Evolutionary conservation across 2,888 invertebrate species (phyloP).

Genomic region (Apotomis betuletana): DNA sequence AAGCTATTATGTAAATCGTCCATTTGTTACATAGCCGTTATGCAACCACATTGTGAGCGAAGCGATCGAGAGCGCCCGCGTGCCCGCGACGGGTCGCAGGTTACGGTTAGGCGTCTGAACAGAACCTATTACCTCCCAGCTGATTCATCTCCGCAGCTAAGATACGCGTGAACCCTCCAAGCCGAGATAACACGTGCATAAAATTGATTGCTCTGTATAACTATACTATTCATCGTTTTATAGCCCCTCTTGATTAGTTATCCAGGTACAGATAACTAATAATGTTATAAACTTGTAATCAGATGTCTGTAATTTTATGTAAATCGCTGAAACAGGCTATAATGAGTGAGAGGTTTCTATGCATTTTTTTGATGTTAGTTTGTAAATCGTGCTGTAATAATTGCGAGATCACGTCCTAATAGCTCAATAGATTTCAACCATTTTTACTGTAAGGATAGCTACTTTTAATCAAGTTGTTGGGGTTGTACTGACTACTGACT

Average conservation of each 20-base stretch:
- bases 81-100: conserved; percentile 67
- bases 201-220: not conserved
- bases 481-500: no score
- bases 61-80: conserved; percentile 62
- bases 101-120: conserved; percentile 59
- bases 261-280: no score
- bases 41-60: conserved; percentile 69
- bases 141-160: conserved; percentile 14
- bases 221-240: not conserved
- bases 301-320: no score
- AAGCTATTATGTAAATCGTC: conserved; percentile 78
- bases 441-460: no score
- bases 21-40: conserved; percentile 75
- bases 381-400: no score
- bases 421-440: no score
- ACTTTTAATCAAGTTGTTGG: no score
- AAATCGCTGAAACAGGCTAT: no score
- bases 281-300: no score
- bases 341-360: no score
- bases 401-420: no score
- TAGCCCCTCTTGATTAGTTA: not conserved
- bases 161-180: not conserved
- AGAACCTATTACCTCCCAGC: conserved; percentile 6
- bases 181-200: not conserved
- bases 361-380: no score